These are phyloP conservation scores for Lacerta bilineata DNA, from an alignment of 2,797 vertebrate genomes.

Conservation along the genomic window DNA sequence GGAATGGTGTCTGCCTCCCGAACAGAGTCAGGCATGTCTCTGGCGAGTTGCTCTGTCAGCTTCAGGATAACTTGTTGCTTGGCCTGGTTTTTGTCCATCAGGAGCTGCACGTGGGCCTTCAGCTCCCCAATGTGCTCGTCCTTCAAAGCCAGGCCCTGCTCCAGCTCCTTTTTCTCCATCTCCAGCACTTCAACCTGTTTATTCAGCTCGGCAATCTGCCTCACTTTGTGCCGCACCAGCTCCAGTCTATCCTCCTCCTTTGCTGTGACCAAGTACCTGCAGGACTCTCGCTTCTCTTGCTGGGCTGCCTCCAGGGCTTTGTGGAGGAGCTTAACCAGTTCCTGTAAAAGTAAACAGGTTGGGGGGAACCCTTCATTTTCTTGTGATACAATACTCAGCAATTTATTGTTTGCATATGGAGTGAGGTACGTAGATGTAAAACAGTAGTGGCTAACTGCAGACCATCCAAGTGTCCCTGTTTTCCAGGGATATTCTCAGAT, in stretches of 20 bases:
- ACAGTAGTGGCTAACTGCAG: no score
- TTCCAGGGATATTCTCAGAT: no score
- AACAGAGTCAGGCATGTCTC: constrained; percentile 65
- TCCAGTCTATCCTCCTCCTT: constrained; percentile 90
- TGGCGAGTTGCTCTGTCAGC: constrained; percentile 86
- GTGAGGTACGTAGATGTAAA: background rate
- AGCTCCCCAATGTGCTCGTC: constrained; percentile 83
- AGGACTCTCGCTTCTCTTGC: constrained; percentile 90
- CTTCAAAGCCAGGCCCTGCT: constrained; percentile 74
- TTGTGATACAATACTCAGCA: no score
- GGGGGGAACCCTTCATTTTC: background rate
- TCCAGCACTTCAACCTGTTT: constrained; percentile 79
- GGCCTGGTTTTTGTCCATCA: constrained; percentile 89
- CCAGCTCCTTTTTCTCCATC: constrained; percentile 79
- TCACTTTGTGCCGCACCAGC: constrained; percentile 90
- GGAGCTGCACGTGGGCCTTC: constrained; percentile 79
- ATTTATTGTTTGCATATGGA: background rate
- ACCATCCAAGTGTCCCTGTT: no score
- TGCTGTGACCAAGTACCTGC: constrained; percentile 82
- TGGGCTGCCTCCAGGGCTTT: constrained; percentile 92
- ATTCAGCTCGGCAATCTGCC: constrained; percentile 83
- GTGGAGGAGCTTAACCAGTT: constrained; percentile 92
- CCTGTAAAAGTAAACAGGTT: constrained; percentile 75
- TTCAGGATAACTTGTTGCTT: constrained; percentile 91
- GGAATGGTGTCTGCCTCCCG: constrained; percentile 42